Evolutionary conservation across 2,113 vertebrate genomes (phyloP), one percentile per base, ranked within the genome.

Genomic region (Albula goreensis): DNA sequence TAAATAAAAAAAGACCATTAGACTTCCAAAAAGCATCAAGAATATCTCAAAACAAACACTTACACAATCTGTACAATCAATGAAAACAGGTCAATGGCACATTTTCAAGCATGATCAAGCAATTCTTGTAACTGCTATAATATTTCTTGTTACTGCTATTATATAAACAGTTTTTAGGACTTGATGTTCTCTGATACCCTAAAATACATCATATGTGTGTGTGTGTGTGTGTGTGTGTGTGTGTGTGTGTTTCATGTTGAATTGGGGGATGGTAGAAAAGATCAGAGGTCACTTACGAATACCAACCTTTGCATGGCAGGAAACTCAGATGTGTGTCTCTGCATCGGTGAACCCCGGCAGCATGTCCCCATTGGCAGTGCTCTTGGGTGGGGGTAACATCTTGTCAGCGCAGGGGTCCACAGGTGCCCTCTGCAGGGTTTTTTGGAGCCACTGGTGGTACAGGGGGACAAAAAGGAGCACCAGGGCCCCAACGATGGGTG

Each of bases 391-490:
- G 19, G 93, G 94, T 92, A 98, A 88, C 96, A 98, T 97, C 92
- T 97, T 97, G 93, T 97, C 94, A 60, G 97, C 96, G 90, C 96
- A 96, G 0, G 91, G 94, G 89, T 98, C 97, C 87, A 95, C 94
- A 3, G 95, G 92, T 66, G 92, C 89, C 17, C 91, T 92, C 1
- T 88, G 85, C 82, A 94, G 93, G 90, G 94, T 94, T 89, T 86
- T 94, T 89, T 96, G 96, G 90, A 96, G 93, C 84, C 93, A 93
- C 90, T 92, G 94, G 85, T 98, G 96, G 80, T 98, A 92, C 89
- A 98, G 91, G 22, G 98, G 98, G 63, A 99, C 98, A 15, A 96
- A 95, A 48, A 97, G 96, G 66, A 99, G 97, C 92, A 99, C 96
- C 83, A 98, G 63, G 5, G 94, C 96, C 0, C 98, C 98, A 2